phyloP scores from a whole-genome alignment of 2,888 invertebrate species.

The Thera obeliscata region DNA sequence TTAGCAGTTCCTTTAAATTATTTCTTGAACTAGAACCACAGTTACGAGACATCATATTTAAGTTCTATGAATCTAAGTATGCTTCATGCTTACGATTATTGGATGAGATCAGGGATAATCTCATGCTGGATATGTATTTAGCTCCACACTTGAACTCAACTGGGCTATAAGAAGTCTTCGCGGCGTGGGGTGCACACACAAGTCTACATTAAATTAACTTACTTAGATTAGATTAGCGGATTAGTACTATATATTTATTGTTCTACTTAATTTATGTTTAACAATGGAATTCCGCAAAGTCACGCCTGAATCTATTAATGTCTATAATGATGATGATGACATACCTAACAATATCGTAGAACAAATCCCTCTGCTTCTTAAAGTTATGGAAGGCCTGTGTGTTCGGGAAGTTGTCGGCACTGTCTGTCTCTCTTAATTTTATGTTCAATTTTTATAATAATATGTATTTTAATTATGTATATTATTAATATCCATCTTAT shows the following conservation, averaged over 20 bases:
- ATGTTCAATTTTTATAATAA: too few species aligned
- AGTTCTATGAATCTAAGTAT: slow-evolving; percentile 99
- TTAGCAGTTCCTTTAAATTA: slow-evolving; percentile 97
- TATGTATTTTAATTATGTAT: too few species aligned
- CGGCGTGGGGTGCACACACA: too few species aligned
- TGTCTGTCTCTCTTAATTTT: slow-evolving; percentile 97
- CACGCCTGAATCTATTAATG: too few species aligned
- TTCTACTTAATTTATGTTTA: too few species aligned
- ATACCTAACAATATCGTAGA: slow-evolving; percentile 90
- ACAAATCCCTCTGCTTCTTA: slow-evolving; percentile 93
- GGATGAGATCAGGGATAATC: slow-evolving; percentile 97
- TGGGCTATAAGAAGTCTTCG: too few species aligned
- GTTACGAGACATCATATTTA: slow-evolving; percentile 97
- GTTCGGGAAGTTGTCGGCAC: slow-evolving; percentile 91
- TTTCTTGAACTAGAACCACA: slow-evolving; percentile 99
- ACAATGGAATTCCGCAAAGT: too few species aligned
- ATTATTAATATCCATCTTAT: too few species aligned
- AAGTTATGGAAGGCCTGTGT: slow-evolving; percentile 90
- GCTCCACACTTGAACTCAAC: slow-evolving; percentile 97
- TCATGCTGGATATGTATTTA: slow-evolving; percentile 98
- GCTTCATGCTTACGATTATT: slow-evolving; percentile 96
- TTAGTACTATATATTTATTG: too few species aligned
- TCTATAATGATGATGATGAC: slow-evolving; percentile 16
- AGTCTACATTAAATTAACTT: too few species aligned
- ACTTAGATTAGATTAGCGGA: too few species aligned